Conservation (phyloP, 1,140 invertebrate genomes). For the Xylocopa sonorina region DNA sequence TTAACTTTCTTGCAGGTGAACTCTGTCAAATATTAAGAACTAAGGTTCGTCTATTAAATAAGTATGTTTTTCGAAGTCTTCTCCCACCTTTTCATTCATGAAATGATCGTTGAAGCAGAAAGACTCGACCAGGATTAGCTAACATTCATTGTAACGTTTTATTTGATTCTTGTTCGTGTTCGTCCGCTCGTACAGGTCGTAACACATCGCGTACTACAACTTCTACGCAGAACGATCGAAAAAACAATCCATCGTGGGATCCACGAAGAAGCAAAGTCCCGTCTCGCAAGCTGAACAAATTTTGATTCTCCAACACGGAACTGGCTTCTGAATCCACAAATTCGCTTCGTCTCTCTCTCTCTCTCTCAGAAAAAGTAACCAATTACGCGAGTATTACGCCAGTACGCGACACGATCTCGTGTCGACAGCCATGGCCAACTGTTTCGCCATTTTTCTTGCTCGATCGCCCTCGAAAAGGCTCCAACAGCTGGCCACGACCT, state of each 20-base stretch:
- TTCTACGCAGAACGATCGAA: constrained; percentile 60
- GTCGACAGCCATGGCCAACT: constrained; percentile 10
- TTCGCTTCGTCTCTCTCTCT: neutral
- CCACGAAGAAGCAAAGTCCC: neutral
- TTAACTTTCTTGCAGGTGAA: too few species aligned
- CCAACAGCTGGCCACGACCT: constrained; percentile 20
- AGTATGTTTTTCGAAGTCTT: too few species aligned
- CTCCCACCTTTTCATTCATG: too few species aligned
- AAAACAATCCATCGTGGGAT: constrained; percentile 8
- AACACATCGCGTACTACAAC: constrained; percentile 67
- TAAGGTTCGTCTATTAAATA: too few species aligned
- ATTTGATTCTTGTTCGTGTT: constrained; percentile 75
- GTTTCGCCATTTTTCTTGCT: too few species aligned
- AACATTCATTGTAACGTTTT: constrained; percentile 75
- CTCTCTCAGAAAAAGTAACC: too few species aligned
- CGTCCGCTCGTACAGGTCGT: constrained; percentile 66
- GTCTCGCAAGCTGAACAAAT: constrained; percentile 6
- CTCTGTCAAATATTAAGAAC: too few species aligned
- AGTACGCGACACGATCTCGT: constrained; percentile 32
- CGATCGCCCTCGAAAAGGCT: too few species aligned
- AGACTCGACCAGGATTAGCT: constrained; percentile 18
- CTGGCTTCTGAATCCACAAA: neutral
- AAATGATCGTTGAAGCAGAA: neutral
- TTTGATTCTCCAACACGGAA: constrained; percentile 33
- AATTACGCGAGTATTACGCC: constrained; percentile 56